A percentile compares a stretch with the other conserved stretches of the same genome.
phyloP scores from a whole-genome alignment of 2,797 vertebrate genomes.

The Graptemys geographica region DNA sequence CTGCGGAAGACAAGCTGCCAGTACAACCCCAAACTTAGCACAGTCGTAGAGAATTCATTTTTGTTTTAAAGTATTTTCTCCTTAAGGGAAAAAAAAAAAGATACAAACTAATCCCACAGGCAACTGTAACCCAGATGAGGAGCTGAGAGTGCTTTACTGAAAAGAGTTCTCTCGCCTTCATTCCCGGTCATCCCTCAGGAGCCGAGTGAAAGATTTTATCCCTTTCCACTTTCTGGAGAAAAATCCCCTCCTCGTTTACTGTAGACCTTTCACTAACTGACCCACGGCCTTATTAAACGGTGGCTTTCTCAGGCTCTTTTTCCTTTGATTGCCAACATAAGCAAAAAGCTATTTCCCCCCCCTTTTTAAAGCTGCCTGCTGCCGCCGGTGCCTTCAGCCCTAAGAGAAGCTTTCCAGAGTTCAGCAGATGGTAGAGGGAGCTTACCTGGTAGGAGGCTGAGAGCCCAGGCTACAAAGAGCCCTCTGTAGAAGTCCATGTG shows the following conservation, averaged over 20 bases:
- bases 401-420: neutral
- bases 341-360: neutral
- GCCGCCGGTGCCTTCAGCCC: neutral
- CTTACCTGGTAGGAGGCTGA: constrained; percentile 91
- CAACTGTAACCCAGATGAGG: neutral
- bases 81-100: neutral
- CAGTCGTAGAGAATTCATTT: neutral
- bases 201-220: neutral
- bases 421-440: neutral
- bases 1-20: fast-evolving
- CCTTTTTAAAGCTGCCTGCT: neutral
- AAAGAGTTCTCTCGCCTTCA: neutral
- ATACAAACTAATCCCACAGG: fast-evolving
- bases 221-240: neutral
- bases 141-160: neutral
- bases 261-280: neutral
- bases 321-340: neutral
- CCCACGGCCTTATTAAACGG: neutral
- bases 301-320: neutral
- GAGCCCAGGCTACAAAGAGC: constrained; percentile 89
- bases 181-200: neutral
- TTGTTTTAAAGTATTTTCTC: neutral
- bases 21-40: neutral
- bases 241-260: neutral
- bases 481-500: constrained; percentile 90